Conservation (phyloP, 2,113 vertebrate genomes). For the Actenoides lindsayi region DNA sequence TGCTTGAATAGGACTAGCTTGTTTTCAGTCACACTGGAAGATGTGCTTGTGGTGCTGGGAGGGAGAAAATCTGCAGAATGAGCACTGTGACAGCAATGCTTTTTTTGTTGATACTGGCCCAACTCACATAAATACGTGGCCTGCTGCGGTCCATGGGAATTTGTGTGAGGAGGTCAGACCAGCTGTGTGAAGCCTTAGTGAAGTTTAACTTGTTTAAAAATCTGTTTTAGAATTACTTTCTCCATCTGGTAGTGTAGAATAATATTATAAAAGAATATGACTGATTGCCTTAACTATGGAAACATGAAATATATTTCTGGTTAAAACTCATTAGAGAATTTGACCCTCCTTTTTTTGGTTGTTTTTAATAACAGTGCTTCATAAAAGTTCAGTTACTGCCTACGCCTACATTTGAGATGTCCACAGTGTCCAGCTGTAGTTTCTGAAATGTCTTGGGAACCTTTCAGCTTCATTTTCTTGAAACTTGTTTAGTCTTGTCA, state of each 20-base stretch:
- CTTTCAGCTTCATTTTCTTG: not conserved
- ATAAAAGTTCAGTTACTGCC: not conserved
- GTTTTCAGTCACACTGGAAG: not conserved
- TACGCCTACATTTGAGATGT: not conserved
- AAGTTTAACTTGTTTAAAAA: not conserved
- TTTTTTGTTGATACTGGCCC: not conserved
- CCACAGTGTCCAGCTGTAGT: constrained; percentile 20
- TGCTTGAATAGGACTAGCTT: not conserved
- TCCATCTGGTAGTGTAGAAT: not conserved
- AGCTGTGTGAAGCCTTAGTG: not conserved
- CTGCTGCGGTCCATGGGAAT: not conserved
- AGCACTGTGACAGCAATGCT: not conserved
- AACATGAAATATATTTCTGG: not conserved
- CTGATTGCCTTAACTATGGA: not conserved
- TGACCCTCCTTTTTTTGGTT: not conserved
- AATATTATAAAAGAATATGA: not conserved
- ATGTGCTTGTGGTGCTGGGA: not conserved
- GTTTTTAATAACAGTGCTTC: not conserved
- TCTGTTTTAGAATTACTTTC: constrained; percentile 6
- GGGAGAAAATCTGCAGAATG: not conserved
- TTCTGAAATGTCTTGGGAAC: not conserved
- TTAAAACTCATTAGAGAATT: constrained; percentile 6
- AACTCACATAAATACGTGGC: not conserved
- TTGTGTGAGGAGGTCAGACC: constrained; percentile 8
- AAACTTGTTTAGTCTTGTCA: not conserved